Evolutionary conservation across 2,113 vertebrate species (phyloP).

Genomic region (Hassar affinis): DNA sequence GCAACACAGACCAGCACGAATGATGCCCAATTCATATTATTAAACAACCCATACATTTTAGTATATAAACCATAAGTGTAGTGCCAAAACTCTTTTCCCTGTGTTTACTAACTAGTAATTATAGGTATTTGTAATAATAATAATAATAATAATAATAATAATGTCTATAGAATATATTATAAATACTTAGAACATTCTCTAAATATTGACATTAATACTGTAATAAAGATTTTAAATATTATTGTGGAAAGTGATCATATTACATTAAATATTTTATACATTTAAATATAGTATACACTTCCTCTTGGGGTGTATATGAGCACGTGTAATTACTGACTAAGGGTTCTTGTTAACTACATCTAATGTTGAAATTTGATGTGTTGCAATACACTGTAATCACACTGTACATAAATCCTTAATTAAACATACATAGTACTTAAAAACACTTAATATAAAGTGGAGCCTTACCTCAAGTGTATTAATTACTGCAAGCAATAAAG

Average conservation of each 20-base stretch:
- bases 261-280: background rate
- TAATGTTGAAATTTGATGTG: too few species aligned
- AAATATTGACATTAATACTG: too few species aligned
- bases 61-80: background rate
- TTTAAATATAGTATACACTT: background rate
- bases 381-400: too few species aligned
- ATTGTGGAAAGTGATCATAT: background rate
- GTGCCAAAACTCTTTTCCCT: background rate
- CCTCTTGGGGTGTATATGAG: background rate
- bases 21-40: background rate
- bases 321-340: background rate
- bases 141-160: background rate
- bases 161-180: background rate
- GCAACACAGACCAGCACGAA: background rate
- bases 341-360: background rate
- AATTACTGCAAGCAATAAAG: background rate
- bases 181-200: background rate
- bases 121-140: background rate
- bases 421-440: background rate
- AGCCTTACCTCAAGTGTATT: background rate
- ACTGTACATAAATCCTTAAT: background rate
- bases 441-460: constrained; percentile 3
- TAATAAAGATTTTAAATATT: too few species aligned
- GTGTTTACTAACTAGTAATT: background rate
- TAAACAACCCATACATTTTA: background rate